Conservation (phyloP, 2,797 vertebrate genomes). For the Gouania willdenowi region DNA sequence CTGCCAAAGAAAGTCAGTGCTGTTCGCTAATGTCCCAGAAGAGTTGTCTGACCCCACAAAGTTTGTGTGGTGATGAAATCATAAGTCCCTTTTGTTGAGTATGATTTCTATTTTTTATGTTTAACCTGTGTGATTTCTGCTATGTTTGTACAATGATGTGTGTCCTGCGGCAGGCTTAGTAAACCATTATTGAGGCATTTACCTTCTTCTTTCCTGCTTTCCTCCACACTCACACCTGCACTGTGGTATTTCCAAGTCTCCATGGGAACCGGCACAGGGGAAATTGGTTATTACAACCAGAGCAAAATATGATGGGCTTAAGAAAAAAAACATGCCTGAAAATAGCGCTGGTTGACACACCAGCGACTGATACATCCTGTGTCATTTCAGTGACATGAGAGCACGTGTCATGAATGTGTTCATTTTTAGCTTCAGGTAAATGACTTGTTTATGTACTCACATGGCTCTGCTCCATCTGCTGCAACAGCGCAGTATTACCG, state of each 20-base stretch:
- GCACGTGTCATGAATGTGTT: slow-evolving; percentile 8
- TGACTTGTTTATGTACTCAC: slow-evolving; percentile 42
- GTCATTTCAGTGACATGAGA: slow-evolving; percentile 22
- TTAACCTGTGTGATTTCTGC: slow-evolving; percentile 12
- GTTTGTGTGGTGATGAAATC: slow-evolving; percentile 29
- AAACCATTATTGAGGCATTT: slow-evolving; percentile 9
- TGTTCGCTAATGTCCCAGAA: slow-evolving; percentile 45
- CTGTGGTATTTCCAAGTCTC: slow-evolving; percentile 42
- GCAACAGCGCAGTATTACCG: slow-evolving; percentile 5
- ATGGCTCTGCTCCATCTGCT: slow-evolving; percentile 26
- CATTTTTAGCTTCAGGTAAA: slow-evolving; percentile 29
- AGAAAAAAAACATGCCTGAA: slow-evolving; percentile 3
- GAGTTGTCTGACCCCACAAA: slow-evolving; percentile 49
- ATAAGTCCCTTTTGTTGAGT: slow-evolving; percentile 13
- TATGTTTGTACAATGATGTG: slow-evolving; percentile 13
- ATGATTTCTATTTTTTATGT: background rate
- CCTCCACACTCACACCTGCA: slow-evolving; percentile 23
- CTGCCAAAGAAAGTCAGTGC: slow-evolving; percentile 43
- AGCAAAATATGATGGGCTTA: slow-evolving; percentile 42
- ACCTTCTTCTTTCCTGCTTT: slow-evolving; percentile 11
- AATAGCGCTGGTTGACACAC: slow-evolving; percentile 18
- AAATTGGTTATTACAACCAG: slow-evolving; percentile 52
- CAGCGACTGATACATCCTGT: slow-evolving; percentile 21
- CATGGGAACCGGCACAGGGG: slow-evolving; percentile 59
- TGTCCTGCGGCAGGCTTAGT: slow-evolving; percentile 11